Conservation (phyloP, 1,140 invertebrate genomes). For the Drosophila nannoptera region DNA sequence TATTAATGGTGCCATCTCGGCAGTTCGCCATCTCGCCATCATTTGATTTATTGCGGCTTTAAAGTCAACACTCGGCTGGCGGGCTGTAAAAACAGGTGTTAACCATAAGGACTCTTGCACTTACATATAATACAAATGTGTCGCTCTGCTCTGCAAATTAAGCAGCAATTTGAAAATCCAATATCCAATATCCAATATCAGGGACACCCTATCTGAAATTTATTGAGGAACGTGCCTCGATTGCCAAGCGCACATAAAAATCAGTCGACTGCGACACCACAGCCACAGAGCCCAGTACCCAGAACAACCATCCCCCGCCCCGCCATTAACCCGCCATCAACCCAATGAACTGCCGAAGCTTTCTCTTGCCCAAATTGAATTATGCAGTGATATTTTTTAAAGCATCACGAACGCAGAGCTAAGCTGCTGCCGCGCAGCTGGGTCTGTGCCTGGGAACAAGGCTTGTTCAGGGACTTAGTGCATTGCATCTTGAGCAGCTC, state of each 20-base stretch:
- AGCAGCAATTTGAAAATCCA: slow-evolving; percentile 61
- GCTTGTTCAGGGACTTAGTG: neutral
- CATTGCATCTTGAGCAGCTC: slow-evolving; percentile 11
- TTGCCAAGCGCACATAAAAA: slow-evolving; percentile 57
- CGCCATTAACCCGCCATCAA: neutral
- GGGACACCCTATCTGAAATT: slow-evolving; percentile 35
- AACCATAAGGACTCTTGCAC: slow-evolving; percentile 20
- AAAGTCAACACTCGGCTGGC: slow-evolving; percentile 1
- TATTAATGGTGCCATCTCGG: slow-evolving; percentile 53
- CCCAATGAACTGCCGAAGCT: slow-evolving; percentile 3
- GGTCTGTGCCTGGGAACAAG: neutral
- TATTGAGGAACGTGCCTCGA: slow-evolving; percentile 64
- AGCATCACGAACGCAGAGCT: slow-evolving; percentile 58
- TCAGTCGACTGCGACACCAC: slow-evolving; percentile 50
- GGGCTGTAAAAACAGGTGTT: slow-evolving; percentile 50
- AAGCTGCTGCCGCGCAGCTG: slow-evolving; percentile 6
- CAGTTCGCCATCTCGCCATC: neutral
- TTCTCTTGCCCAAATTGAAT: slow-evolving; percentile 56
- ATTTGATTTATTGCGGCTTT: slow-evolving; percentile 17
- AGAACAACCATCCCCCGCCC: neutral
- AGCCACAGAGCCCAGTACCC: neutral
- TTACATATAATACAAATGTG: slow-evolving; percentile 28
- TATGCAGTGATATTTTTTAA: slow-evolving; percentile 44
- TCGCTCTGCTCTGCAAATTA: slow-evolving; percentile 26
- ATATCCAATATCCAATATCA: slow-evolving; percentile 45